Base-by-base conservation (phyloP, 1,140 invertebrate species). In the Eumeta japonica region DNA sequence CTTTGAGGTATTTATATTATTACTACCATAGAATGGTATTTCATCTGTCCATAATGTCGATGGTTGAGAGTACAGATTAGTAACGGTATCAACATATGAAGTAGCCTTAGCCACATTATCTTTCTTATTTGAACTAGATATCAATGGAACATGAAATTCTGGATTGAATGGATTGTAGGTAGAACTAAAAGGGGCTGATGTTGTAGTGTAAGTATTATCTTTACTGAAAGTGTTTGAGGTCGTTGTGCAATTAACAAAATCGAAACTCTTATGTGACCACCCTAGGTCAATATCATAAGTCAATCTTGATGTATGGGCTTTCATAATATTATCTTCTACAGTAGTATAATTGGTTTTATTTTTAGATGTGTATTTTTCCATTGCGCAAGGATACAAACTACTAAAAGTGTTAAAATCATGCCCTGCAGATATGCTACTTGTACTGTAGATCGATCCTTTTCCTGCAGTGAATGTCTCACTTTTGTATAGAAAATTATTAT, bases 201-300 rank as follows among this genome's bases (percentile, higher is more conserved):
- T 48, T 18, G 58, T 58, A 15, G 59, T 61, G 28, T 70, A 46
- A 36, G 71, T 62, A 33, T 55, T 66, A 15, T 74, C 66, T 49
- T 74, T 74, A 39, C 45, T 58, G 41, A 66, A 64, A 2, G 58
- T 60, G 28, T 53, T 63, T 2, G 62, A 32, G 35, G 39, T 55
- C n/a, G 64, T 67, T 11, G 66, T 61, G 30, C 63, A 62, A 31
- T 58, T 70, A 4, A 68, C 64, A 43, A 74, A 74, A 52, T 74
- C 70, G 16, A 71, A 64, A 29, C 66, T 49, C 58, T 74, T 74
- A 45, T 74, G 70, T 7, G 70, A 70, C 68, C 66, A 74, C 15
- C 70, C 70, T 13, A 74, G 46, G 47, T 74, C 70, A 39, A 74
- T 71, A 45, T 74, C 70, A 20, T 74, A 74, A 11, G 70, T 71